Evolutionary conservation across 2,888 invertebrate species (phyloP).

Genomic region (Cepaea hortensis): DNA sequence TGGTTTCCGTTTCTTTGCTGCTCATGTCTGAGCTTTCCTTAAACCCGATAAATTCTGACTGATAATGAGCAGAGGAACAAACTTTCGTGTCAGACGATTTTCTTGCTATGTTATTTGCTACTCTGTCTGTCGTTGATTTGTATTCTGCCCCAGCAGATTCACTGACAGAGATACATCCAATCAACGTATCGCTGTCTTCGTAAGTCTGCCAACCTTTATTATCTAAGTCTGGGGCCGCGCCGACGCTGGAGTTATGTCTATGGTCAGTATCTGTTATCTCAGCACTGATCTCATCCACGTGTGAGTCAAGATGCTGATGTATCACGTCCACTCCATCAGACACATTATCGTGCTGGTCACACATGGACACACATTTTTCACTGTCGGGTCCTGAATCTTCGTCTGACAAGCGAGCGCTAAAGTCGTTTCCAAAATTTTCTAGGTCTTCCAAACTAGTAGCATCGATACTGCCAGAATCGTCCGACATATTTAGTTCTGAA

Average conservation of each 20-base stretch:
- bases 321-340: not conserved
- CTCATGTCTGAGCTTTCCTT: not conserved
- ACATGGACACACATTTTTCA: not conserved
- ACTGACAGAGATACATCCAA: not conserved
- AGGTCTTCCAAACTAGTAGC: constrained; percentile 1
- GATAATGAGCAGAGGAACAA: not conserved
- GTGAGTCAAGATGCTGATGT: no score
- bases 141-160: not conserved
- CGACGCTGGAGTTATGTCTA: not conserved
- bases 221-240: not conserved
- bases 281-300: not conserved
- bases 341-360: not conserved
- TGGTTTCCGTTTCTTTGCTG: not conserved
- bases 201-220: not conserved
- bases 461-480: constrained; percentile 8
- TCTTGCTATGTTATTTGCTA: not conserved
- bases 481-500: not conserved
- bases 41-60: not conserved
- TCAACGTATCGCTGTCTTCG: not conserved
- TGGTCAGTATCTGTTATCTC: not conserved
- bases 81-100: not conserved
- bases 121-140: not conserved
- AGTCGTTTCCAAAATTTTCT: not conserved
- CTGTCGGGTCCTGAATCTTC: no score
- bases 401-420: not conserved